These are phyloP conservation scores for Urophycis tenuis DNA, from an alignment of 2,797 vertebrate species.

Conservation along the genomic window DNA sequence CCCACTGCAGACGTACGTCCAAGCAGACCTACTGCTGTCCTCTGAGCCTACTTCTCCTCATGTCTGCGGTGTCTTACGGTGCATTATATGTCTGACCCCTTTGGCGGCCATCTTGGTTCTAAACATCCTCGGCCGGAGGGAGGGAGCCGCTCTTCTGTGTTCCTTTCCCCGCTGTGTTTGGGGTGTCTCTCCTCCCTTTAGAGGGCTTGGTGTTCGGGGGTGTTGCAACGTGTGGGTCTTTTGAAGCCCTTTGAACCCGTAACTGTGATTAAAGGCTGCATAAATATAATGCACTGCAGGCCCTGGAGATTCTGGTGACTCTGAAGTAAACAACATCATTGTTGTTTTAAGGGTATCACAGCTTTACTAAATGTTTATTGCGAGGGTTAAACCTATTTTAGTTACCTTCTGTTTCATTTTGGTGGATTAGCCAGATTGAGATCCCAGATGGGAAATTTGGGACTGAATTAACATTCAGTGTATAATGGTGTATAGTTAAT, in stretches of 20 bases:
- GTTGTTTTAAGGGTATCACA: neutral
- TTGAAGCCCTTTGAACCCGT: neutral
- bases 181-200: too few species aligned
- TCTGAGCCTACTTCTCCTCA: neutral
- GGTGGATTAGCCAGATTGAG: too few species aligned
- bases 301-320: neutral
- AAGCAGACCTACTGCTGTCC: neutral
- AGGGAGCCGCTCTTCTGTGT: too few species aligned
- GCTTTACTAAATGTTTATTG: neutral
- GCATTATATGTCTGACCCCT: neutral
- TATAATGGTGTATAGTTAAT: neutral
- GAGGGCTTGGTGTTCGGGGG: neutral
- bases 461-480: too few species aligned
- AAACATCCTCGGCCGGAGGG: too few species aligned
- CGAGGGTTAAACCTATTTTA: neutral
- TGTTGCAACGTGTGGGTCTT: neutral
- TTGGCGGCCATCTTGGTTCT: neutral
- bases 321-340: neutral
- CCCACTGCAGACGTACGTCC: conserved; percentile 83
- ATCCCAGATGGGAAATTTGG: too few species aligned
- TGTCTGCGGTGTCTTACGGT: neutral
- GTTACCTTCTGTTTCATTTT: too few species aligned
- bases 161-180: too few species aligned
- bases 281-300: neutral
- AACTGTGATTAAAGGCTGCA: neutral